Evolutionary conservation across 2,888 invertebrate species (phyloP).

Genomic region (Hesperia comma): DNA sequence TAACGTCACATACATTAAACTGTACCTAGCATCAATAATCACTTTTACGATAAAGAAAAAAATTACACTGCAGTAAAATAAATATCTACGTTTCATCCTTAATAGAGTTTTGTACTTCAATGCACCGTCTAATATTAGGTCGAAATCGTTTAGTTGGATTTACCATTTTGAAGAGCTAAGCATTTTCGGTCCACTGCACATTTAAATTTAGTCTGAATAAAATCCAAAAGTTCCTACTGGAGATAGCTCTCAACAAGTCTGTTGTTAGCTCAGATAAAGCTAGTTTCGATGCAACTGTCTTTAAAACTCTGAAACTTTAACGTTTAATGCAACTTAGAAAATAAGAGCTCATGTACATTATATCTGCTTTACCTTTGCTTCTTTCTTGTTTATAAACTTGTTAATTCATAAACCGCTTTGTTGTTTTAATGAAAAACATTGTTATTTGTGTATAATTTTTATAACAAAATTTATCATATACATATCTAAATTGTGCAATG

Average conservation of each 20-base stretch:
- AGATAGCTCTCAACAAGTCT: slow-evolving; percentile 28
- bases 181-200: slow-evolving; percentile 21
- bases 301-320: slow-evolving; percentile 14
- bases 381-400: slow-evolving; percentile 1
- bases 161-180: slow-evolving; percentile 24
- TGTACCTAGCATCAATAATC: no score
- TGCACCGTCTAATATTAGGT: not conserved
- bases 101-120: not conserved
- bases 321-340: slow-evolving; percentile 22
- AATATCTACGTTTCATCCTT: no score
- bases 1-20: no score
- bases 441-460: no score
- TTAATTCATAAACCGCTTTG: no score
- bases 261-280: slow-evolving; percentile 29
- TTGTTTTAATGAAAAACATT: no score
- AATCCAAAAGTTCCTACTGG: slow-evolving; percentile 25
- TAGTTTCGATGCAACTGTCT: slow-evolving; percentile 26
- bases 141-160: slow-evolving; percentile 8
- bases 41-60: no score
- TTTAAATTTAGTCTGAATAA: slow-evolving; percentile 30
- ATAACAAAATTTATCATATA: no score
- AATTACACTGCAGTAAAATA: no score
- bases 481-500: no score
- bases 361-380: not conserved
- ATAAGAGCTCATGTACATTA: slow-evolving; percentile 13